phyloP scores from a whole-genome alignment of 2,113 vertebrate species.

The Thinocorus orbignyianus region DNA sequence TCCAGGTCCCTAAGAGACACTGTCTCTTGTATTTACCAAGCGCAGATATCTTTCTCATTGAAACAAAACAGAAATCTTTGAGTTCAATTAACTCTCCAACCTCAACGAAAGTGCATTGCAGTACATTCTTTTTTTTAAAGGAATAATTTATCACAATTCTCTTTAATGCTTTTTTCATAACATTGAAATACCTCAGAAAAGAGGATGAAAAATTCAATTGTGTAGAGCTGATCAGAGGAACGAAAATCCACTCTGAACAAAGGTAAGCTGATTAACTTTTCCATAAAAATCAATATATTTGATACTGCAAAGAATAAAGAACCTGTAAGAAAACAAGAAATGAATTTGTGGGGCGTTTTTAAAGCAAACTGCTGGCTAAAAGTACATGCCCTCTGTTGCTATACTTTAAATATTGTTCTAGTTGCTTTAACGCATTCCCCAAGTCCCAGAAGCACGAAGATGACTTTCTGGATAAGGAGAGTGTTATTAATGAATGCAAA shows the following conservation, averaged over 20 bases:
- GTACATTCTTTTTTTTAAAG: constrained; percentile 12
- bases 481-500: neutral
- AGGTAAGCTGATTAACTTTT: constrained; percentile 68
- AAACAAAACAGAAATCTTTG: constrained; percentile 7
- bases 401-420: neutral
- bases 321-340: constrained; percentile 22
- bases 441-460: neutral
- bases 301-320: constrained; percentile 52
- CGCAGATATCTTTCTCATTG: neutral
- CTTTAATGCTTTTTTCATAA: constrained; percentile 57
- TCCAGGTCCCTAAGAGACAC: neutral
- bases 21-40: neutral
- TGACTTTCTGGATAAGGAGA: neutral
- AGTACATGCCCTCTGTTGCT: neutral
- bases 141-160: constrained; percentile 37
- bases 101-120: neutral
- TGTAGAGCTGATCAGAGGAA: constrained; percentile 59
- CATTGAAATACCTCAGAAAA: constrained; percentile 41
- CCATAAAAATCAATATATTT: constrained; percentile 61
- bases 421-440: neutral
- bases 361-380: neutral
- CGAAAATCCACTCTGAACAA: constrained; percentile 61
- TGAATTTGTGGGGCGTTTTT: neutral
- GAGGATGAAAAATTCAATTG: constrained; percentile 64
- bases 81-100: constrained; percentile 7